These are phyloP conservation scores for Platyrinchus mystaceus DNA, from an alignment of 2,797 vertebrate species.

Conservation along the genomic window DNA sequence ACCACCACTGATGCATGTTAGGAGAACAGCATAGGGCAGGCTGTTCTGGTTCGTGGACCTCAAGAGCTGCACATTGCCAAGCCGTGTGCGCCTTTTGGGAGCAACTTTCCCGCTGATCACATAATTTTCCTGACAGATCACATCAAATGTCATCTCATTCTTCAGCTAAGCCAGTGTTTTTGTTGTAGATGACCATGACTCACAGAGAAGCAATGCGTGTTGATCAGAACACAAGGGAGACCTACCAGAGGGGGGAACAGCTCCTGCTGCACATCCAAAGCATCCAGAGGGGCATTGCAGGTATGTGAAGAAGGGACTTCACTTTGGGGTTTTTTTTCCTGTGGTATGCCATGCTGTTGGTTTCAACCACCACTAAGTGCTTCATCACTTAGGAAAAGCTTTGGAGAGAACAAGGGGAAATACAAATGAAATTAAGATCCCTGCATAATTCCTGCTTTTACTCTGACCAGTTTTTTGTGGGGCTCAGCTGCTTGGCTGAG, in stretches of 20 bases:
- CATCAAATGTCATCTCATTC: background rate
- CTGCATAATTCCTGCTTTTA: background rate
- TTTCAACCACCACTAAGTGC: background rate
- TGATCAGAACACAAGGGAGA: constrained; percentile 62
- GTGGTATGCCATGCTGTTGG: background rate
- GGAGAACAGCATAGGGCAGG: background rate
- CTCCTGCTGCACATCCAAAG: constrained; percentile 76
- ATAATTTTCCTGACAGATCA: background rate
- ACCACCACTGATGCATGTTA: background rate
- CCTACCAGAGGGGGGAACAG: constrained; percentile 75
- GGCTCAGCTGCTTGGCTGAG: background rate
- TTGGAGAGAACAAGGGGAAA: background rate
- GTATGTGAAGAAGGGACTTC: background rate
- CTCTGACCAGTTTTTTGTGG: background rate
- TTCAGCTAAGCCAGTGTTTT: background rate
- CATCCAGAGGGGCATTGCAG: constrained; percentile 53
- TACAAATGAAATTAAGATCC: background rate
- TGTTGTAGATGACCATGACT: constrained; percentile 75
- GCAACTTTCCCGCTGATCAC: background rate
- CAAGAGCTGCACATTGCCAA: background rate
- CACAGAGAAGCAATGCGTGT: constrained; percentile 55
- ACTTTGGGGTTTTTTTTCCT: background rate
- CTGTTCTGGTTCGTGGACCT: background rate
- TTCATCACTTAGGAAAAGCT: background rate
- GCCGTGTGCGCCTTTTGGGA: background rate